Conservation (phyloP, 2,888 invertebrate genomes). For the Philonicus albiceps region DNA sequence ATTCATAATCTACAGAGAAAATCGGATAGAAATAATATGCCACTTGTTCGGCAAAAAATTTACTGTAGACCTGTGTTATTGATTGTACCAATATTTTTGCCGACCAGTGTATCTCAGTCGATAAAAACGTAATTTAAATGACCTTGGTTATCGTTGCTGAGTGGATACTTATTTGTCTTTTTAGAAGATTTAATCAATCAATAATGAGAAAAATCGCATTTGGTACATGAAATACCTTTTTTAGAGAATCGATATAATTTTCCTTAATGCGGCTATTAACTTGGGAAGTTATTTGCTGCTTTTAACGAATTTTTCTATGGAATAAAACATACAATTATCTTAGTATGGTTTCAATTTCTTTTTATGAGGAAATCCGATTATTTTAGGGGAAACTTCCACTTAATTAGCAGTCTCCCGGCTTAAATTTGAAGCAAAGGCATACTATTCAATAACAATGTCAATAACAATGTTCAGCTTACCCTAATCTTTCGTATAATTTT, state of each 20-base stretch:
- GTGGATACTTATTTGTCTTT: not conserved
- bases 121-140: not conserved
- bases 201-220: not conserved
- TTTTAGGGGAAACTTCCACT: not conserved
- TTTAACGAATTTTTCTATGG: not conserved
- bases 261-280: not conserved
- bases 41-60: too few relatives aligned
- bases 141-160: not conserved
- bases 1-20: too few relatives aligned
- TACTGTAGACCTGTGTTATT: too few relatives aligned
- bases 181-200: not conserved
- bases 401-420: not conserved
- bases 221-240: not conserved
- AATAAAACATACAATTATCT: not conserved
- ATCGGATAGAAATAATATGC: too few relatives aligned
- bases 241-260: not conserved
- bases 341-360: not conserved
- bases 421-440: not conserved
- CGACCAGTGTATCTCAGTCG: too few relatives aligned
- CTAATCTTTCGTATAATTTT: slow-evolving; percentile 81
- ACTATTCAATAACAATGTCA: not conserved
- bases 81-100: too few relatives aligned
- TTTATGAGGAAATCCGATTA: not conserved
- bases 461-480: slow-evolving; percentile 64
- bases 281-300: not conserved